Base-by-base conservation (phyloP, 2,113 vertebrate species). In the Mesoclemmys tuberculata region DNA sequence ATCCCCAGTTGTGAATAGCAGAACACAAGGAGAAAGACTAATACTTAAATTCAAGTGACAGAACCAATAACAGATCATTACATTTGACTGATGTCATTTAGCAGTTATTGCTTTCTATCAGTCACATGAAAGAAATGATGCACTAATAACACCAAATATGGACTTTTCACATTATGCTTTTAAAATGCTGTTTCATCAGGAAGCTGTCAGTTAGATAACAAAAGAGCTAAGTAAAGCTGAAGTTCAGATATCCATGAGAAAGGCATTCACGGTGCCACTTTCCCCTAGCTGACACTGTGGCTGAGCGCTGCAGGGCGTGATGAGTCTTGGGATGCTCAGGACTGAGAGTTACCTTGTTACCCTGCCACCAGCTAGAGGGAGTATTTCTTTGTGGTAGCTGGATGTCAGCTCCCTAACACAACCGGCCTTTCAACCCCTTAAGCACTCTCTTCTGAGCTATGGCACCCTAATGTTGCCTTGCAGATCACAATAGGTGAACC, bases 81-180 rank as follows among this genome's bases (percentile, higher is more conserved):
- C 38, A 19, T 93, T 84, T 93, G 88, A 92, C 71, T 90, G 94
- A 41, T 93, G 48, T 83, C 87, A 71, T 89, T 97, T 96, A 95
- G 82, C 91, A 92, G 93, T 11, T 96, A 14, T 18, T 74, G 88
- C 91, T 94, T 89, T 26, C 84, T 80, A 22, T 90, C 91, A 31
- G 61, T 93, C 56, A 26, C 35, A 5, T 6, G 82, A 77, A 93
- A 92, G 44, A 83, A 80, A 92, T 75, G 24, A 5, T 3, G 56
- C 58, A 35, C 91, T 90, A 90, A 85, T 86, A 93, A 54, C 84
- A 93, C 74, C 82, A 84, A 35, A 10, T 2, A 38, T 0, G 1
- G 91, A 41, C 49, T 90, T 90, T 90, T 56, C 82, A 81, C 77
- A 89, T 54, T 6, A 4, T 87, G 79, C 56, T 93, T 80, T 54